Percentiles rank a stretch among this genome's conserved stretches.
Conservation (phyloP, 2,113 vertebrate genomes). For the Eira barbara region DNA sequence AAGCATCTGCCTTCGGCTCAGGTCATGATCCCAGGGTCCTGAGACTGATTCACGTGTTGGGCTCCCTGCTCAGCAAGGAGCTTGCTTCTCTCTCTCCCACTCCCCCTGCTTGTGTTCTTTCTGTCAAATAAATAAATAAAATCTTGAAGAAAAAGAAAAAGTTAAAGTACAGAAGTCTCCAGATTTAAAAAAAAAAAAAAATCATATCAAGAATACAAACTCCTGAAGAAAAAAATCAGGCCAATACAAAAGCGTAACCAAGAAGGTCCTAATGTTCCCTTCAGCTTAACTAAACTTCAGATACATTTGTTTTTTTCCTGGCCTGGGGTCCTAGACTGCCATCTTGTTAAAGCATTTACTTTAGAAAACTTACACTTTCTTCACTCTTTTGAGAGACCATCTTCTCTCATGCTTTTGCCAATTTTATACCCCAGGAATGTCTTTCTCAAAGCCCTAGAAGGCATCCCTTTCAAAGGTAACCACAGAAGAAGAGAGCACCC, state of each 20-base stretch:
- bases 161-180: not conserved
- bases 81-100: too few relatives aligned
- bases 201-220: not conserved
- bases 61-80: too few relatives aligned
- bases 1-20: too few relatives aligned
- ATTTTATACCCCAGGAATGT: not conserved
- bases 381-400: not conserved
- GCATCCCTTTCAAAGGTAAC: not conserved
- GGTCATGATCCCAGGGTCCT: too few relatives aligned
- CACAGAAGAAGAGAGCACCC: not conserved
- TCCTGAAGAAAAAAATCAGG: not conserved
- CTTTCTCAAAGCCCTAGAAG: not conserved
- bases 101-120: too few relatives aligned
- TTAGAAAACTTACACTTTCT: not conserved
- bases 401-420: not conserved
- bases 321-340: not conserved
- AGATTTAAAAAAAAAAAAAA: not conserved
- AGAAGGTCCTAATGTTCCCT: not conserved
- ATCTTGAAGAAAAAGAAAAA: not conserved
- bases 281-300: not conserved
- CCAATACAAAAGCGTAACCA: not conserved
- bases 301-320: not conserved
- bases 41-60: too few relatives aligned
- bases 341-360: not conserved
- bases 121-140: too few relatives aligned